These are phyloP conservation scores for Apostichopus californicus DNA, from an alignment of 35 echinoderm and acorn worm species.

Conservation along the genomic window DNA sequence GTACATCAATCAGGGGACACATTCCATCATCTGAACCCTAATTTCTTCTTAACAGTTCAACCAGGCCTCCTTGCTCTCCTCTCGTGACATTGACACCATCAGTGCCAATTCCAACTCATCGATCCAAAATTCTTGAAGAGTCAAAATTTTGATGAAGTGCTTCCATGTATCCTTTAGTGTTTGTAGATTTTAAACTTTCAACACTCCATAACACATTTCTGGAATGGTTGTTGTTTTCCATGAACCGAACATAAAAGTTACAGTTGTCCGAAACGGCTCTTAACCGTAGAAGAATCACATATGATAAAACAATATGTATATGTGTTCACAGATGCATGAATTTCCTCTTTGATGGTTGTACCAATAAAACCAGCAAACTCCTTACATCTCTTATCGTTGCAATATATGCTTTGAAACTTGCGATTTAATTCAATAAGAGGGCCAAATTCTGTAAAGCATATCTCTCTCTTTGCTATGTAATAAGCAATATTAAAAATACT, in stretches of 20 bases:
- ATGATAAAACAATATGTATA: background rate
- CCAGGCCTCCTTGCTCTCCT: constrained; percentile 43
- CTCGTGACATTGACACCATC: constrained; percentile 26
- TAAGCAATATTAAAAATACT: constrained; percentile 12
- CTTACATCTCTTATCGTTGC: too few species aligned
- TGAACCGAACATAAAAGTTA: constrained; percentile 14
- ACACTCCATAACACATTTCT: constrained; percentile 12
- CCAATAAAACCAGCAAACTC: too few species aligned
- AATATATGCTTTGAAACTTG: too few species aligned
- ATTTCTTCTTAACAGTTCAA: background rate
- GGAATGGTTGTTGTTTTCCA: background rate
- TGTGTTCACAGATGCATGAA: background rate
- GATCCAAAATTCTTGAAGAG: background rate
- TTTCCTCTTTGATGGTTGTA: too few species aligned
- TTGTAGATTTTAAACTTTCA: background rate
- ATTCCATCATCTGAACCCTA: background rate
- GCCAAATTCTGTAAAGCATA: background rate
- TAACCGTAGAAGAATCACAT: background rate
- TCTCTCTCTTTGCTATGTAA: constrained; percentile 17
- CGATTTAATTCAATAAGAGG: background rate
- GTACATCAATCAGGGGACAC: background rate
- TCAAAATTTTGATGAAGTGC: constrained; percentile 6
- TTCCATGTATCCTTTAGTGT: constrained; percentile 4
- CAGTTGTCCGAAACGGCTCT: constrained; percentile 22
- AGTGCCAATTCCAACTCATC: background rate